Conservation (phyloP, 2,113 vertebrate genomes). For the Syrmaticus mikado region DNA sequence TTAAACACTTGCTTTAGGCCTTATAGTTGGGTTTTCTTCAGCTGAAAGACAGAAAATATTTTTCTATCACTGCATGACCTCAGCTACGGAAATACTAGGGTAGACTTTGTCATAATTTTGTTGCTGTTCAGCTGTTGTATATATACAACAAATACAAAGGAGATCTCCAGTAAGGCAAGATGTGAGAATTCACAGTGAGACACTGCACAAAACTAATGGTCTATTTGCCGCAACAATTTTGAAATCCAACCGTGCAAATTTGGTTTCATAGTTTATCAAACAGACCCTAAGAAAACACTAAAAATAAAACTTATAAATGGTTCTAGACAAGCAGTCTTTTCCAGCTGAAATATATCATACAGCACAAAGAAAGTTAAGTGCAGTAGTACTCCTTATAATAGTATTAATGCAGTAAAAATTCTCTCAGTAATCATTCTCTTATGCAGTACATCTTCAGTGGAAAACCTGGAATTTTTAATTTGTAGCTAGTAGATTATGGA, state of each 20-base stretch:
- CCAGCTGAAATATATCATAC: not conserved
- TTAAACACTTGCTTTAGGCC: conserved; percentile 27
- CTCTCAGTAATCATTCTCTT: not conserved
- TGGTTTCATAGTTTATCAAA: not conserved
- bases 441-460: not conserved
- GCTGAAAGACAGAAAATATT: conserved; percentile 27
- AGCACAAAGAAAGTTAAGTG: conserved; percentile 23
- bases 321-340: not conserved
- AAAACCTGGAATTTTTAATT: not conserved
- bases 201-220: not conserved
- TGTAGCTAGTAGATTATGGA: not conserved
- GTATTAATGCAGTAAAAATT: not conserved
- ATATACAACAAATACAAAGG: not conserved
- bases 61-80: not conserved
- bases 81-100: conserved; percentile 40
- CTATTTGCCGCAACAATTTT: conserved; percentile 14
- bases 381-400: not conserved
- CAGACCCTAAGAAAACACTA: not conserved
- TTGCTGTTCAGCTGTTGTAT: not conserved
- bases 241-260: conserved; percentile 9
- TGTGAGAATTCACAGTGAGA: not conserved
- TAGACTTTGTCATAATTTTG: not conserved
- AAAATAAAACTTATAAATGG: not conserved
- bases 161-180: conserved; percentile 31
- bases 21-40: conserved; percentile 45